Conservation (phyloP, 2,113 vertebrate species). For the Eretmochelys imbricata region DNA sequence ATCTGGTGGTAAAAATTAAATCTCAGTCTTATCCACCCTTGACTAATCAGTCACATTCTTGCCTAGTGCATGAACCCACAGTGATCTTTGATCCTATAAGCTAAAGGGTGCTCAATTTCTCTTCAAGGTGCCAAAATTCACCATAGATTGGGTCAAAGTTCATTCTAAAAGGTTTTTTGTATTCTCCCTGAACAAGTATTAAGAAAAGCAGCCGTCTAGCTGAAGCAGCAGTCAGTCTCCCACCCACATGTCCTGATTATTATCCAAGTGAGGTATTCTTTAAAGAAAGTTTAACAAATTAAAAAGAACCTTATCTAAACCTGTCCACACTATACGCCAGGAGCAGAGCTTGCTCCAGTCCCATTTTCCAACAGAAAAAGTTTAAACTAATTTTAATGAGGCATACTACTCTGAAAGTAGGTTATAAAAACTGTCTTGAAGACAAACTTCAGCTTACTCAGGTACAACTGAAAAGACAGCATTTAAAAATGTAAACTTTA, state of each 20-base stretch:
- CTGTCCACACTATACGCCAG: constrained; percentile 40
- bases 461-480: constrained; percentile 68
- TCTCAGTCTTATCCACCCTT: constrained; percentile 18
- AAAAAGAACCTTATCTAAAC: constrained; percentile 46
- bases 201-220: constrained; percentile 76
- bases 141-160: constrained; percentile 69
- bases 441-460: constrained; percentile 69
- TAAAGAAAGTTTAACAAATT: constrained; percentile 46
- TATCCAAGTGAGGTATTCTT: constrained; percentile 85
- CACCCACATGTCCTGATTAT: constrained; percentile 80
- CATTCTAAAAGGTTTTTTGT: constrained; percentile 71
- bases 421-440: constrained; percentile 58
- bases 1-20: constrained; percentile 5
- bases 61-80: constrained; percentile 68
- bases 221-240: constrained; percentile 77
- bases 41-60: constrained; percentile 14
- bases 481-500: constrained; percentile 81
- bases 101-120: constrained; percentile 60
- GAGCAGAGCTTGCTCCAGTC: constrained; percentile 61
- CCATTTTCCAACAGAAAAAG: constrained; percentile 30
- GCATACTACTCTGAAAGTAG: constrained; percentile 25
- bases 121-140: constrained; percentile 74
- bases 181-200: constrained; percentile 83
- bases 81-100: constrained; percentile 60
- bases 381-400: constrained; percentile 42